Evolutionary conservation across 2,113 vertebrate species (phyloP), one percentile per base, ranked within the genome.

Genomic region (Hoplias malabaricus): DNA sequence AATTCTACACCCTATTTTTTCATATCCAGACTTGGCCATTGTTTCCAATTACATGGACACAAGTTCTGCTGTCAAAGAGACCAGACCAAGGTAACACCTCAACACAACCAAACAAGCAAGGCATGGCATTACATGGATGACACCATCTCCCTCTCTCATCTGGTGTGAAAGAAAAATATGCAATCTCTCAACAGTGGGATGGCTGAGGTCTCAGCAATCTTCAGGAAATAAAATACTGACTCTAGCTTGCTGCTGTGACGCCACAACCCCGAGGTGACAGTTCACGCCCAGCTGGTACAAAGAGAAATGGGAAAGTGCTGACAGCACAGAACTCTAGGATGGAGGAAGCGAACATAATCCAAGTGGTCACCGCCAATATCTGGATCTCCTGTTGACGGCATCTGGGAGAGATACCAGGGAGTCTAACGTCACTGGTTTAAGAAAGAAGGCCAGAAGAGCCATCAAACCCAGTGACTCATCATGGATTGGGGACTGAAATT

Each of bases 151-250:
- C 38, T 76, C 56, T 59, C 42, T 53, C 27, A n/a, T n/a, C 42
- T 65, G 21, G 21, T 38, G 23, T 71, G 66, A 67, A 71, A 61
- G 12, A 40, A 29, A 31, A 72, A 74, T n/a, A 63, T 31, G n/a
- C 66, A 50, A 79, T 59, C 14, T 46, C 71, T 80, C 46, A 21
- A 38, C 27, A 8, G n/a, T 19, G 2, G 43, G 68, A 19, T 8
- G 23, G 31, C 50, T 19, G 43, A 33, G 46, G 33, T 27, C 54
- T 78, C 61, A 72, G 72, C 56, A 80, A 81, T 73, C 54, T 80
- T 31, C 40, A 76, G 42, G 59, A 82, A 85, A 78, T 33, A 67
- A 80, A 84, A 16, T 7, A 65, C 82, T 85, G 78, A 85, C 72
- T 54, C n/a, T 56, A 77, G 53, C 66, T 31, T 56, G 25, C 13